A percentile compares a stretch with the other conserved stretches of the same genome.
Evolutionary conservation across 2,888 invertebrate genomes (phyloP).

Genomic region (Lissocephala sabroskyi): DNA sequence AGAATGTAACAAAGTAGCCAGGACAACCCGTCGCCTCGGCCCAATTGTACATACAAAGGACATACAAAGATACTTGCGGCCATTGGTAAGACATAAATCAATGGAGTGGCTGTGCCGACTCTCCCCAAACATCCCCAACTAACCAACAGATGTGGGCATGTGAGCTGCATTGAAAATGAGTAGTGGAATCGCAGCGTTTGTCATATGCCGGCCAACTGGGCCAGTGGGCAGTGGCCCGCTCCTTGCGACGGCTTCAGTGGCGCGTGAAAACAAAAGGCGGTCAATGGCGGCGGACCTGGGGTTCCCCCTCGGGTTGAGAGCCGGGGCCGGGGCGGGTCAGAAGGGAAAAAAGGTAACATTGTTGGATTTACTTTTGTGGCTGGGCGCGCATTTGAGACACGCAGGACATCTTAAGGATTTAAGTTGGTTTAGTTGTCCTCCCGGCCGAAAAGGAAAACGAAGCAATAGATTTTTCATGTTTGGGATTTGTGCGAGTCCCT

Average conservation of each 20-base stretch:
- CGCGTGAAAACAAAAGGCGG: constrained; percentile 53
- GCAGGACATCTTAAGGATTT: constrained; percentile 57
- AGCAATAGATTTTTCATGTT: constrained; percentile 62
- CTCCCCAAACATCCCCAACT: neutral
- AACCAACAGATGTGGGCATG: constrained; percentile 53
- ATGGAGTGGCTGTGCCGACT: constrained; percentile 29
- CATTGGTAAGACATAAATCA: constrained; percentile 50
- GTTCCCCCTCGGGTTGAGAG: neutral
- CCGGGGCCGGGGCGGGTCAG: neutral
- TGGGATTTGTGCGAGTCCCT: constrained; percentile 58
- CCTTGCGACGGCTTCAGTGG: constrained; percentile 41
- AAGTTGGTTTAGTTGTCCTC: constrained; percentile 31
- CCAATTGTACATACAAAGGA: constrained; percentile 22
- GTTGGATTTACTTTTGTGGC: constrained; percentile 51
- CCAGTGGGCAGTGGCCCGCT: constrained; percentile 3
- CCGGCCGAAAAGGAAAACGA: constrained; percentile 10
- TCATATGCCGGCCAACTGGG: constrained; percentile 33
- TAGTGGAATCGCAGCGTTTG: constrained; percentile 17
- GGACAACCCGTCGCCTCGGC: too few species aligned
- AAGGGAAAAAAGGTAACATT: constrained; percentile 45
- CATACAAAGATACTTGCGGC: constrained; percentile 17
- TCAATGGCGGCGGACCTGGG: neutral
- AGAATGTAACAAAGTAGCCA: constrained; percentile 54
- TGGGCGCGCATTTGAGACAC: constrained; percentile 8
- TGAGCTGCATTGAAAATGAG: constrained; percentile 62